These are phyloP conservation scores for Falco punctatus DNA, from an alignment of 2,113 vertebrate genomes.

Conservation along the genomic window DNA sequence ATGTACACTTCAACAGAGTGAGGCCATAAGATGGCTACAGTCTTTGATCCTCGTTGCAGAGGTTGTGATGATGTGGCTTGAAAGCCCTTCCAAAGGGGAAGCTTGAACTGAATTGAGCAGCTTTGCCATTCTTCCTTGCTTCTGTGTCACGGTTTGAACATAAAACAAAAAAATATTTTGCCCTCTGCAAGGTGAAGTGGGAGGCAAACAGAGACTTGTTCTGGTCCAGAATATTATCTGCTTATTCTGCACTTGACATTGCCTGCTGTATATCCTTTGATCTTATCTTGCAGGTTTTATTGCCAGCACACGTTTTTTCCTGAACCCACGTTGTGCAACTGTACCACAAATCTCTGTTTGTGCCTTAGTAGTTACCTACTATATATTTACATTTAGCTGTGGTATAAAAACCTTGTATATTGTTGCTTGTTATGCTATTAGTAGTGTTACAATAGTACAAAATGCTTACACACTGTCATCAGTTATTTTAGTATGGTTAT, in stretches of 20 bases:
- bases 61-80: not conserved
- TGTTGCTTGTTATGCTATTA: not conserved
- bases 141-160: not conserved
- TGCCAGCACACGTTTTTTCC: not conserved
- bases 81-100: not conserved
- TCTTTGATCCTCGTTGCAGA: not conserved
- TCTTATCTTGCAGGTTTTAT: conserved; percentile 18
- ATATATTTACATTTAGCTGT: not conserved
- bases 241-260: not conserved
- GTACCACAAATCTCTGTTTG: not conserved
- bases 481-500: not conserved
- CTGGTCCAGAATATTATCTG: not conserved
- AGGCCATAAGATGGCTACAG: not conserved
- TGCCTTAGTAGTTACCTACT: not conserved
- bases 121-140: not conserved
- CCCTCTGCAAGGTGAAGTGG: not conserved
- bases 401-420: not conserved
- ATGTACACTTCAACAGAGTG: not conserved
- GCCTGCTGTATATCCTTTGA: not conserved
- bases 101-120: not conserved
- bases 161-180: not conserved
- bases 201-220: not conserved
- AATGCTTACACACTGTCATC: not conserved
- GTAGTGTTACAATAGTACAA: not conserved
- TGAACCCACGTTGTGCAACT: not conserved